These are phyloP conservation scores for Clarias fuscus DNA, from an alignment of 2,797 vertebrate species.

Conservation along the genomic window DNA sequence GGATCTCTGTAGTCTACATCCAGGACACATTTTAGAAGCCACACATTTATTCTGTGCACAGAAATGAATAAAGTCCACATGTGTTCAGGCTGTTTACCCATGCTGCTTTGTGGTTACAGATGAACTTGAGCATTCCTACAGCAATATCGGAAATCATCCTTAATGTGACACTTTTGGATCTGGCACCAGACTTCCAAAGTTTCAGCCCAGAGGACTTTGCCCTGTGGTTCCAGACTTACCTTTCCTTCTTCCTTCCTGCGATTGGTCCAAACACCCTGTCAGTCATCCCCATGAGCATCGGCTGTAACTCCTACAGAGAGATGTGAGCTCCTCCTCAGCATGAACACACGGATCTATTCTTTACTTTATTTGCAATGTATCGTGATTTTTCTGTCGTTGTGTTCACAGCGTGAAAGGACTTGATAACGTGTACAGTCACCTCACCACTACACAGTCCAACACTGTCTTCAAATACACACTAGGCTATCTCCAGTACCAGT, in stretches of 20 bases:
- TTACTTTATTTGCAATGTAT: background rate
- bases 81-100: background rate
- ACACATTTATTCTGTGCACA: background rate
- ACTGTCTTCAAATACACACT: background rate
- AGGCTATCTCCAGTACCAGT: no score
- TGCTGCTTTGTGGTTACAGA: background rate
- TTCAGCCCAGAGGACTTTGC: background rate
- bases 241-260: background rate
- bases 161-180: background rate
- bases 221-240: slow-evolving; percentile 4
- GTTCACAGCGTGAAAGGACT: slow-evolving; percentile 62
- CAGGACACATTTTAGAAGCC: background rate
- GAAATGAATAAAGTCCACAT: background rate
- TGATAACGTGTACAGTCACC: slow-evolving; percentile 48
- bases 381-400: background rate
- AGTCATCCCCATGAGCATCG: no score
- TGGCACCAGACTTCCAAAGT: background rate
- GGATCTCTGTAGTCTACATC: background rate
- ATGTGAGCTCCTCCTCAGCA: no score
- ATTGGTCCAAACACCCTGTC: background rate
- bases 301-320: no score
- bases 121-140: background rate
- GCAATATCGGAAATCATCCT: background rate
- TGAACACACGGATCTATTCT: background rate
- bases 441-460: slow-evolving; percentile 55